A percentile compares a stretch with the other conserved stretches of the same genome.
Conservation (phyloP, 2,113 vertebrate genomes). For the Euleptes europaea region DNA sequence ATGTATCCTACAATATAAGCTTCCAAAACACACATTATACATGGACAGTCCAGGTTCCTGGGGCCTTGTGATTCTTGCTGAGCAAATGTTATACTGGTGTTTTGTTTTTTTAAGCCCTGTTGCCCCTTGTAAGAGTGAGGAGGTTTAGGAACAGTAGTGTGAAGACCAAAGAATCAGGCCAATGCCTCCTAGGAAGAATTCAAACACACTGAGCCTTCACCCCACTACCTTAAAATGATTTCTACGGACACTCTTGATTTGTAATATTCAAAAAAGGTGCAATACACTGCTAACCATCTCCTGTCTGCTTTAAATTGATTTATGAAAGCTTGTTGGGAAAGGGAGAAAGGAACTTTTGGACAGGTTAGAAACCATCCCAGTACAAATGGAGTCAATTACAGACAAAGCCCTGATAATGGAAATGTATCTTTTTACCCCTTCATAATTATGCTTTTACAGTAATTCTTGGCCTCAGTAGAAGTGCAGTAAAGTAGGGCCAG, state of each 20-base stretch:
- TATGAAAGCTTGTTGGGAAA: neutral
- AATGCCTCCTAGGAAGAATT: too few species aligned
- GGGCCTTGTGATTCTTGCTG: too few species aligned
- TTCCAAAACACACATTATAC: too few species aligned
- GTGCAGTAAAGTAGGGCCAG: neutral
- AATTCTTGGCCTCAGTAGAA: neutral
- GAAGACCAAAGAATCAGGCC: too few species aligned
- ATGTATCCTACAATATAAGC: too few species aligned
- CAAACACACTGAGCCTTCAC: too few species aligned
- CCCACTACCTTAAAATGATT: too few species aligned
- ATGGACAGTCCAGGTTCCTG: too few species aligned
- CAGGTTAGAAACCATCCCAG: neutral
- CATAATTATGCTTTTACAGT: slow-evolving; percentile 19
- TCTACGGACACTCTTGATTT: neutral
- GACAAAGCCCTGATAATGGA: slow-evolving; percentile 5
- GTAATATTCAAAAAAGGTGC: neutral
- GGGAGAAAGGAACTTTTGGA: neutral
- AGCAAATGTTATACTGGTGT: too few species aligned
- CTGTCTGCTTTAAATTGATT: neutral
- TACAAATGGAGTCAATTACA: neutral
- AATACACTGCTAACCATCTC: neutral
- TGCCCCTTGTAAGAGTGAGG: too few species aligned
- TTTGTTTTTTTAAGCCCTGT: too few species aligned
- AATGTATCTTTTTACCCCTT: neutral
- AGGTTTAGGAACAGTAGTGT: too few species aligned